Evolutionary conservation across 2,797 vertebrate species (phyloP).

Genomic region (Hydrolagus colliei): DNA sequence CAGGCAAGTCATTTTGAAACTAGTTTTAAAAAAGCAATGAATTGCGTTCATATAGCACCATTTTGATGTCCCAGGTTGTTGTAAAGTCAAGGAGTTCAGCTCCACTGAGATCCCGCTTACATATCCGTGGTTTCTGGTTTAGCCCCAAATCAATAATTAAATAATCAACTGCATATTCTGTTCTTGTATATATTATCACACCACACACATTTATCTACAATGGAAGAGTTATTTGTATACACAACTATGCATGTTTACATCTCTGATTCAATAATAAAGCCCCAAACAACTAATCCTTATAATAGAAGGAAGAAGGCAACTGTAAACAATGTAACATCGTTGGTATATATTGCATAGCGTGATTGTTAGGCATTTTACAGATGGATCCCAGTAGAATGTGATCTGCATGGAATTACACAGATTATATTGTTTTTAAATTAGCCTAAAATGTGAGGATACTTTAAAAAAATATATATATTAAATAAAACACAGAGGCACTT

Average conservation of each 20-base stretch:
- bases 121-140: no score
- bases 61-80: no score
- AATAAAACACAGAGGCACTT: neutral
- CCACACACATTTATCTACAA: neutral
- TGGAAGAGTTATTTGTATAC: neutral
- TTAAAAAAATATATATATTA: neutral
- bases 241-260: neutral
- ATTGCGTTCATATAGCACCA: no score
- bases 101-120: no score
- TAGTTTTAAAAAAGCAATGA: no score
- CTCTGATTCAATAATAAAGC: conserved; percentile 13
- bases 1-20: no score
- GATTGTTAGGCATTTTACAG: neutral
- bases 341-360: neutral
- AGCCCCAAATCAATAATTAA: no score
- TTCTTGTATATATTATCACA: neutral
- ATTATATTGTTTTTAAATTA: conserved; percentile 16
- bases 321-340: conserved; percentile 4
- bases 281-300: conserved; percentile 1
- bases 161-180: neutral
- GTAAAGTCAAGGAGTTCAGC: no score
- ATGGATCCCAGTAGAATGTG: neutral
- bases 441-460: neutral
- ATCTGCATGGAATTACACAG: conserved; percentile 11
- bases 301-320: neutral